Base-by-base conservation (phyloP, 2,113 vertebrate genomes). In the Leptobrachium ailaonicum region DNA sequence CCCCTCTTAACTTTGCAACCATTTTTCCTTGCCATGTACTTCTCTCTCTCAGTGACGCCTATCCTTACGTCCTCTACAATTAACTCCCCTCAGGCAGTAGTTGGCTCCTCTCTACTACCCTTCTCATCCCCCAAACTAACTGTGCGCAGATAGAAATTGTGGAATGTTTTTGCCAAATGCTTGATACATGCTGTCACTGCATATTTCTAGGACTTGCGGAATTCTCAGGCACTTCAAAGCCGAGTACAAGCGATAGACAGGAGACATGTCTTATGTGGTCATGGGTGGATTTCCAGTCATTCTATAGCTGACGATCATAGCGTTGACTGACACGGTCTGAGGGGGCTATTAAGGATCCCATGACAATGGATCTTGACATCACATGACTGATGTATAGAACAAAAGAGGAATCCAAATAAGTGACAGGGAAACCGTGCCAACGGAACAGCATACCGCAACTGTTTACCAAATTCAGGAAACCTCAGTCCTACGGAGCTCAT, bases 401-500 rank as follows among this genome's bases (percentile, higher is more conserved):
- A 62, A 74, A 44, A 50, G 63, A 54, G 11, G 32, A 14, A 32
- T 3, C 5, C 4, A 12, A 12, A 43, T 20, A 62, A 53, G 14
- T 8, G 75, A 76, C 6, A 6, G 64, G 47, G 75, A 67, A 41
- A 76, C 53, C 45, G 13, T 12, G 20, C 10, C 44, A 20, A 43
- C 73, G 20, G 63, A 66, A 42, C 47, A 20, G 8, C 47, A 6
- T 7, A 14, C 6, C 2, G 3, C 40, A 4, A 32, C 12, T 73
- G 41, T 73, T 72, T 79, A 79, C 77, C 11, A 43, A 64, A 14
- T 45, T 42, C 58, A 53, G 69, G 77, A 72, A 79, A 41, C 14
- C 43, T 12, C 41, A 43, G 13, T 64, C 62, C 62, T 32, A 6
- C 14, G 14, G 11, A 47, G n/a, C 62, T 43, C 60, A 79, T 54